phyloP scores from a whole-genome alignment of 1,140 invertebrate genomes.

The Tribolium castaneum region DNA sequence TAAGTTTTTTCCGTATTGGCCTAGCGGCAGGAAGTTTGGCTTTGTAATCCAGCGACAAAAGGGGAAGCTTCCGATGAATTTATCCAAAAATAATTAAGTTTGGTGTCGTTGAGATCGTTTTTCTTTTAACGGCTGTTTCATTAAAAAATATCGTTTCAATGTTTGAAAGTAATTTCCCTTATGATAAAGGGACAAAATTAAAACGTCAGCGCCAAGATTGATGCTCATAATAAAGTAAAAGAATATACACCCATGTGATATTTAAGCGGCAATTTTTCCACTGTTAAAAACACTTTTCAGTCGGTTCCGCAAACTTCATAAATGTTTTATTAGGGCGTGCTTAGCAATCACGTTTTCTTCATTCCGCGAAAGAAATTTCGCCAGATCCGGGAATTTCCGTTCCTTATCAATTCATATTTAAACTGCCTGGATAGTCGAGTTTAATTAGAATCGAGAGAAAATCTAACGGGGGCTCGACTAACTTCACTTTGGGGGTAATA shows the following conservation, averaged over 20 bases:
- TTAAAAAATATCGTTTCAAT: conserved; percentile 30
- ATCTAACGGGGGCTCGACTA: conserved; percentile 1
- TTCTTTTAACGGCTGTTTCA: conserved; percentile 14
- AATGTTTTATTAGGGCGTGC: conserved; percentile 22
- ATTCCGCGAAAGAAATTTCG: conserved; percentile 15
- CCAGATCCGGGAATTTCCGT: conserved; percentile 2
- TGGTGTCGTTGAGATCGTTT: conserved; percentile 16
- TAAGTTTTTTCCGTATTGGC: conserved; percentile 8
- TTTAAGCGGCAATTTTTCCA: conserved; percentile 31
- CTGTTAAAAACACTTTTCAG: conserved; percentile 18
- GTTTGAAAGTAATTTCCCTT: conserved; percentile 31
- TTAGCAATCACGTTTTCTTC: conserved; percentile 22
- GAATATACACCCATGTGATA: conserved; percentile 30
- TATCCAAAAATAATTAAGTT: conserved; percentile 13
- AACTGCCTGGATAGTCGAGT: conserved; percentile 13
- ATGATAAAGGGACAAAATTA: conserved; percentile 29
- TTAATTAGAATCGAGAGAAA: conserved; percentile 26
- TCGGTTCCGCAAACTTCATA: conserved; percentile 20
- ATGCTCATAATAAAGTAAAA: conserved; percentile 29
- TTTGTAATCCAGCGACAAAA: conserved; percentile 18
- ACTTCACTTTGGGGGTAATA: conserved; percentile 15
- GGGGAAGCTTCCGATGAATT: conserved; percentile 11
- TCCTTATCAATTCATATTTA: conserved; percentile 31
- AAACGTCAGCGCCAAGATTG: conserved; percentile 16
- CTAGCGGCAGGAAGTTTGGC: neutral